Percentiles rank a stretch among this genome's conserved stretches.
Evolutionary conservation across 1,140 invertebrate genomes (phyloP).

Genomic region (Acromyrmex heyeri): DNA sequence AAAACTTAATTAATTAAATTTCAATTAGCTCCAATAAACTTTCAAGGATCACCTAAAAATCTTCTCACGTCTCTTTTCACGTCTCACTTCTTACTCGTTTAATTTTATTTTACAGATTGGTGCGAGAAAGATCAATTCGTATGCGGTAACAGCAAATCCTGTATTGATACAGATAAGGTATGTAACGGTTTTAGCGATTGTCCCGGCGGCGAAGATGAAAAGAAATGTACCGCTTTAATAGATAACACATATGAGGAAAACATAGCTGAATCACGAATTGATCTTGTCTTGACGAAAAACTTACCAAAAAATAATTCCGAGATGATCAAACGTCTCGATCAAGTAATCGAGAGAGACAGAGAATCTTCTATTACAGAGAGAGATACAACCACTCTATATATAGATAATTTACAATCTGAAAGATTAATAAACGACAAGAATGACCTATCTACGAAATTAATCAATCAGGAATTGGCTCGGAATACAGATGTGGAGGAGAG

Average conservation of each 20-base stretch:
- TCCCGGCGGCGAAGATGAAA: slow-evolving; percentile 93
- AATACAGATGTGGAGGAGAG: slow-evolving; percentile 25
- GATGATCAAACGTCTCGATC: slow-evolving; percentile 62
- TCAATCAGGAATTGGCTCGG: slow-evolving; percentile 1
- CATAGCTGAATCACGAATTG: not conserved
- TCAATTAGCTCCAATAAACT: not conserved
- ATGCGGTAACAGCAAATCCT: slow-evolving; percentile 91
- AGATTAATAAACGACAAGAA: slow-evolving; percentile 48
- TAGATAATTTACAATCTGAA: slow-evolving; percentile 36
- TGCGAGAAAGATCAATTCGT: slow-evolving; percentile 91
- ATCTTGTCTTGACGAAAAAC: slow-evolving; percentile 1
- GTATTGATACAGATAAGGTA: slow-evolving; percentile 89
- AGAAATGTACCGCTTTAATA: slow-evolving; percentile 88
- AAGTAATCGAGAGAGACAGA: slow-evolving; percentile 68
- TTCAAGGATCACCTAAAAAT: not conserved
- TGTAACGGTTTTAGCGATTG: slow-evolving; percentile 93
- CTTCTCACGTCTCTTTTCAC: not conserved
- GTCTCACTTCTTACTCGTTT: not conserved
- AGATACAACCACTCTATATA: slow-evolving; percentile 78
- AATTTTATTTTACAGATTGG: slow-evolving; percentile 88
- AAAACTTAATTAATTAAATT: not conserved
- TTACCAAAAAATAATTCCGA: slow-evolving; percentile 10
- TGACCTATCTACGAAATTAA: not conserved
- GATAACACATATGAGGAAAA: slow-evolving; percentile 77
- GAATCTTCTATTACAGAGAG: slow-evolving; percentile 63